Evolutionary conservation across 2,888 invertebrate species (phyloP), one percentile per base, ranked within the genome.

Genomic region (Gnatocerus cornutus): DNA sequence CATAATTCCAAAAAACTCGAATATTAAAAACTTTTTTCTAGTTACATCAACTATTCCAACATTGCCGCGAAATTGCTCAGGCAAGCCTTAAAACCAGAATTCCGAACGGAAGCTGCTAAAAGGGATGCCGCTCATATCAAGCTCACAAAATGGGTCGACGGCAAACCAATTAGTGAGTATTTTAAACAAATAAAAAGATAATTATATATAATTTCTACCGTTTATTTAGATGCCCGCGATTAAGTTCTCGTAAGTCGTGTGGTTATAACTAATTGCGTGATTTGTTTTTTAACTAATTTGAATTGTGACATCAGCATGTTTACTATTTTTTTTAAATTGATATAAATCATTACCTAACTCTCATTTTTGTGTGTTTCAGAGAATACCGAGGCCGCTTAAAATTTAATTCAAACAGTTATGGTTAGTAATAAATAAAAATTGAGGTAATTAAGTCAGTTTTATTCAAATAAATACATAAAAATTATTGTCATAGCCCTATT

Each of bases 21-120:
- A 52, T 73, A 71, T 74, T 33, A 7, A 7, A 33, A 6, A 7
- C 6, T 6, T 16, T 21, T 39, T 86, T 86, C 61, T 84, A 98
- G 97, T 87, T 98, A 98, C 88, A 94, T 98, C 85, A 95, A 96
- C 87, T 98, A 94, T 86, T 98, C 98, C 68, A 94, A 93, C 84
- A 95, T 98, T 82, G 97, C 97, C 80, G 97, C 98, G 14, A 90
- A 89, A 80, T 87, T 94, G 61, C 86, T 98, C 67, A 89, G 98
- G 69, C 89, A 91, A 81, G 90, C 95, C 9, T 84, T 98, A 76
- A 97, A 97, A 84, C 84, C 90, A 0, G 93, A 95, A 46, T 78
- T 92, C 0, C 89, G 89, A 76, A 87, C 85, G 14, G 96, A 94
- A 21, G 95, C 96, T 30, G 77, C 87, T 14, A 94, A 93, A 82